Conservation (phyloP, 2,888 invertebrate species). For the Siphlonurus alternatus region DNA sequence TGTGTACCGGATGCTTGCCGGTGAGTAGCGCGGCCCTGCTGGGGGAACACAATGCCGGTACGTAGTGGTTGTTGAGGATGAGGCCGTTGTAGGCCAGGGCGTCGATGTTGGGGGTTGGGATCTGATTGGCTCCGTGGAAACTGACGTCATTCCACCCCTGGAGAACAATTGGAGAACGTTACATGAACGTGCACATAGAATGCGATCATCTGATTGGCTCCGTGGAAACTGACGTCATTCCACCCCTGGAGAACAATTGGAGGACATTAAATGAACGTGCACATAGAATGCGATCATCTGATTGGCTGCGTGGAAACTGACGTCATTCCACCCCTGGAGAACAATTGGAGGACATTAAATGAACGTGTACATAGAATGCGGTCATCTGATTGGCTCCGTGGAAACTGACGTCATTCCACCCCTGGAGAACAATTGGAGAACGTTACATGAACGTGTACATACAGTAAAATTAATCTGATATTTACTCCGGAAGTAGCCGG, state of each 20-base stretch:
- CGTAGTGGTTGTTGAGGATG: slow-evolving; percentile 35
- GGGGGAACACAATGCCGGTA: slow-evolving; percentile 35
- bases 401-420: slow-evolving; percentile 6
- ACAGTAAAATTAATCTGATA: too few relatives aligned
- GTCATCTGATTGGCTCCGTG: slow-evolving; percentile 30
- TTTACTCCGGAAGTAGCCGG: too few relatives aligned
- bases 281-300: slow-evolving; percentile 38
- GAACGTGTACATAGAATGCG: slow-evolving; percentile 35
- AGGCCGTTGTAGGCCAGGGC: slow-evolving; percentile 32
- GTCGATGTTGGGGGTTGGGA: slow-evolving; percentile 37
- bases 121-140: slow-evolving; percentile 35
- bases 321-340: slow-evolving; percentile 36
- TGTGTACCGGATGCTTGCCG: slow-evolving; percentile 34
- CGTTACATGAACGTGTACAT: background rate
- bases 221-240: slow-evolving; percentile 37
- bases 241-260: slow-evolving; percentile 28
- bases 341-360: background rate
- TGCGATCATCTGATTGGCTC: slow-evolving; percentile 34
- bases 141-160: slow-evolving; percentile 39
- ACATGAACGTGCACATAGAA: slow-evolving; percentile 33
- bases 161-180: slow-evolving; percentile 10
- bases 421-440: background rate
- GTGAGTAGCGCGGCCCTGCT: slow-evolving; percentile 32
- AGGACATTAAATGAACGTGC: slow-evolving; percentile 21
- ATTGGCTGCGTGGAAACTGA: slow-evolving; percentile 34